Evolutionary conservation across 30 jellyfish, hydroid and myxozoan genomes (phyloP).

Genomic region (Chironex yamaguchii): DNA sequence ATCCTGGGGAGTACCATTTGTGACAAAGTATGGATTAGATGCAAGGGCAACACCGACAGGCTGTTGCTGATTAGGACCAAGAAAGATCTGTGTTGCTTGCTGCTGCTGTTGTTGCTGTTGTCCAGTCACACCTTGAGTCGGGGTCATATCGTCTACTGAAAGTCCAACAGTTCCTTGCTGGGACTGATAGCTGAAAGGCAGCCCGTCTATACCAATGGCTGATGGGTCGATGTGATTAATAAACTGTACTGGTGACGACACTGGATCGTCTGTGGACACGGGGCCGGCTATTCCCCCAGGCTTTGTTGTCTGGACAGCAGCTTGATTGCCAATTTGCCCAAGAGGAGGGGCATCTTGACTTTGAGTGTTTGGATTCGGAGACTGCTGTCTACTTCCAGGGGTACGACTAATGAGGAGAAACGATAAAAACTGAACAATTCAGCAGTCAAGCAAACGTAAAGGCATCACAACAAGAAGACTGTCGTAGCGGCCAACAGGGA

Average conservation of each 20-base stretch:
- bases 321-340: conserved; percentile 36
- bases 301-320: conserved; percentile 21
- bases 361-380: conserved; percentile 87
- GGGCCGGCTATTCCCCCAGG: conserved; percentile 34
- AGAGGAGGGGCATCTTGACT: conserved; percentile 47
- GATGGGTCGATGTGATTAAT: conserved; percentile 66
- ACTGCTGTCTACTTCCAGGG: conserved; percentile 91
- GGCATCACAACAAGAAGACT: too few relatives aligned
- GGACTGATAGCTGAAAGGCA: conserved; percentile 71
- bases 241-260: conserved; percentile 94
- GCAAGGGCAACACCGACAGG: conserved; percentile 82
- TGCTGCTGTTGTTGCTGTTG: conserved; percentile 81
- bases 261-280: conserved; percentile 65
- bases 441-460: too few relatives aligned
- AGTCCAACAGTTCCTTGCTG: conserved; percentile 13
- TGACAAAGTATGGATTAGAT: conserved; percentile 87
- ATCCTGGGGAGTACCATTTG: conserved; percentile 84
- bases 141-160: conserved; percentile 40
- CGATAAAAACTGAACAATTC: too few relatives aligned
- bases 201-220: conserved; percentile 71
- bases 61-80: conserved; percentile 86
- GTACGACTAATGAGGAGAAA: conserved; percentile 88
- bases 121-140: conserved; percentile 43
- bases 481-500: too few relatives aligned
- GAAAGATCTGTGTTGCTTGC: conserved; percentile 78